Percentiles rank a stretch among this genome's conserved stretches.
Conservation (phyloP, 2,113 vertebrate species). For the Pelodiscus sinensis region DNA sequence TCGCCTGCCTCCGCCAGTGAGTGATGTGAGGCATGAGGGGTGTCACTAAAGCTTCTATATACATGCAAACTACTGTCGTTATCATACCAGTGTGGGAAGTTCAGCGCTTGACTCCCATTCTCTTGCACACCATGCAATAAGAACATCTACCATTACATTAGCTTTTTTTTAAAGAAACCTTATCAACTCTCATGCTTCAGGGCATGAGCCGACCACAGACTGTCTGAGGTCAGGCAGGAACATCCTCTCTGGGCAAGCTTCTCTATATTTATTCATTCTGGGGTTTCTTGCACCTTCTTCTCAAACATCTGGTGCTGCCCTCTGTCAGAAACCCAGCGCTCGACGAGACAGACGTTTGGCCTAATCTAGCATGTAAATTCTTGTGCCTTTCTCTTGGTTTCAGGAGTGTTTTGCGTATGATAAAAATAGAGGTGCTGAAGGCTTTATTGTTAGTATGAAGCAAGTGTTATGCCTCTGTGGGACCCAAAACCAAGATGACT, state of each 20-base stretch:
- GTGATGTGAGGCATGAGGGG: accelerated
- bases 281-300: not conserved
- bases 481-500: not conserved
- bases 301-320: not conserved
- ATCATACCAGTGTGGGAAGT: not conserved
- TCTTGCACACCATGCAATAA: constrained; percentile 24
- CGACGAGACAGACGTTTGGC: not conserved
- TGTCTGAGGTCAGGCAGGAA: not conserved
- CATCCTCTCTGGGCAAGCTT: not conserved
- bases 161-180: not conserved
- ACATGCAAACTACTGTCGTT: not conserved
- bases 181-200: constrained; percentile 22
- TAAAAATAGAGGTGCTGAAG: not conserved
- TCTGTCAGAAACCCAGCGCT: not conserved
- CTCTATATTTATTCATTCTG: not conserved
- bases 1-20: not conserved
- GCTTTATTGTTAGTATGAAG: not conserved
- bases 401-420: not conserved
- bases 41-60: not conserved
- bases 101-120: constrained; percentile 58
- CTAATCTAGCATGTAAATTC: not conserved
- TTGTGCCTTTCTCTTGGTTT: not conserved
- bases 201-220: constrained; percentile 20
- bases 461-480: not conserved
- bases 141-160: constrained; percentile 10